phyloP scores from a whole-genome alignment of 2,113 vertebrate species.

The Rhea americana region DNA sequence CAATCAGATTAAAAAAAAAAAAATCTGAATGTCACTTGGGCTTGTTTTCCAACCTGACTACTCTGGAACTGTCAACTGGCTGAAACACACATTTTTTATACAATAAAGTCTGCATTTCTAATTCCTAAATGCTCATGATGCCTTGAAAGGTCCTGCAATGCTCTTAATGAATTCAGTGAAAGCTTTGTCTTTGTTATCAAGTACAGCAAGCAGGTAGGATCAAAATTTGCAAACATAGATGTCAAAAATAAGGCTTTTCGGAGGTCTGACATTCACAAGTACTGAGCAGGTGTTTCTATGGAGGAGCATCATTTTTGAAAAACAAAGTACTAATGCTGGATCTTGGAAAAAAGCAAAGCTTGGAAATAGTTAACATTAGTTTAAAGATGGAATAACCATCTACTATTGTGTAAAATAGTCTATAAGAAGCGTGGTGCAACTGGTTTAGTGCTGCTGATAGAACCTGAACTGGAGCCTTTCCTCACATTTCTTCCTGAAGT shows the following conservation, averaged over 20 bases:
- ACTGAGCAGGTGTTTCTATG: not conserved
- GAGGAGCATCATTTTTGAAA: not conserved
- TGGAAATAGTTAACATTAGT: not conserved
- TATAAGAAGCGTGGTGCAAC: not conserved
- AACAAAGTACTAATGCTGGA: fast-evolving
- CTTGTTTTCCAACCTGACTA: not conserved
- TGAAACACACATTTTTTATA: not conserved
- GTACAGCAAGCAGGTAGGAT: not conserved
- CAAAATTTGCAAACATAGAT: not conserved
- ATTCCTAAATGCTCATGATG: not conserved
- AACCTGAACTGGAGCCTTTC: not conserved
- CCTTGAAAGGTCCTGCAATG: not conserved
- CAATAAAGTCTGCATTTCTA: not conserved
- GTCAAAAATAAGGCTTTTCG: not conserved
- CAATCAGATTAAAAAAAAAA: not conserved
- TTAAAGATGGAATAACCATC: not conserved
- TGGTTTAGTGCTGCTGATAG: not conserved
- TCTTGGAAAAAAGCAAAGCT: not conserved
- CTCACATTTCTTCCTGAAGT: not conserved
- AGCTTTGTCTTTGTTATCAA: not conserved
- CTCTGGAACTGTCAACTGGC: not conserved
- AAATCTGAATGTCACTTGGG: not conserved
- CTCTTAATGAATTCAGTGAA: not conserved
- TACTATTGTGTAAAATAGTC: not conserved
- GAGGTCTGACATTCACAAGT: not conserved